Conservation (phyloP, 2,113 vertebrate species). For the Pteropus alecto region DNA sequence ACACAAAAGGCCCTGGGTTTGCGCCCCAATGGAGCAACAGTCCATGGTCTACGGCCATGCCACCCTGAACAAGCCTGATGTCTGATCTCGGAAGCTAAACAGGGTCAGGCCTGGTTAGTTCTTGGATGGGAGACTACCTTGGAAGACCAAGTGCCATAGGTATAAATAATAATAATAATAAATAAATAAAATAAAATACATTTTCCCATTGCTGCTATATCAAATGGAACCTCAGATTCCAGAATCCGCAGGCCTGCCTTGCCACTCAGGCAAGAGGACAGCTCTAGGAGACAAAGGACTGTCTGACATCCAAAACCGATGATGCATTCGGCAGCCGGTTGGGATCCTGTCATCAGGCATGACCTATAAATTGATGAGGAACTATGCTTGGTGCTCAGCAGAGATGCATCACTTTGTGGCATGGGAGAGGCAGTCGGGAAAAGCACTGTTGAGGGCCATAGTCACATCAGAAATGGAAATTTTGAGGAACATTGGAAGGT, state of each 20-base stretch:
- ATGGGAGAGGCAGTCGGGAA: too few relatives aligned
- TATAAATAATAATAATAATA: too few relatives aligned
- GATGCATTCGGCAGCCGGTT: not conserved
- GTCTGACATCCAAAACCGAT: rapidly evolving
- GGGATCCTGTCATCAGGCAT: not conserved
- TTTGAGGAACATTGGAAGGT: not conserved
- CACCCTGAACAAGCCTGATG: too few relatives aligned
- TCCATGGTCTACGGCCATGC: too few relatives aligned
- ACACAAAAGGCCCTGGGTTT: too few relatives aligned
- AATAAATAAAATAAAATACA: not conserved
- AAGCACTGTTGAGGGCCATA: not conserved
- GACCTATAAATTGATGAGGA: not conserved
- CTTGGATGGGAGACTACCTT: too few relatives aligned
- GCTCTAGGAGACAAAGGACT: not conserved
- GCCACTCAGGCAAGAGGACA: not conserved
- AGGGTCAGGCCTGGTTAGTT: too few relatives aligned
- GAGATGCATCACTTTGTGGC: not conserved
- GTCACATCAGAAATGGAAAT: not conserved
- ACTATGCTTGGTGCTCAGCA: not conserved
- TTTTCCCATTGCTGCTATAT: not conserved
- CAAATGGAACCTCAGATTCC: not conserved
- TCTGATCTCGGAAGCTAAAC: too few relatives aligned
- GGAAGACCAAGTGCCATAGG: too few relatives aligned
- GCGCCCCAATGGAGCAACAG: too few relatives aligned
- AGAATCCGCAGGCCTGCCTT: not conserved